Conservation (phyloP, 2,888 invertebrate species). For the Chaetoderma sp. region DNA sequence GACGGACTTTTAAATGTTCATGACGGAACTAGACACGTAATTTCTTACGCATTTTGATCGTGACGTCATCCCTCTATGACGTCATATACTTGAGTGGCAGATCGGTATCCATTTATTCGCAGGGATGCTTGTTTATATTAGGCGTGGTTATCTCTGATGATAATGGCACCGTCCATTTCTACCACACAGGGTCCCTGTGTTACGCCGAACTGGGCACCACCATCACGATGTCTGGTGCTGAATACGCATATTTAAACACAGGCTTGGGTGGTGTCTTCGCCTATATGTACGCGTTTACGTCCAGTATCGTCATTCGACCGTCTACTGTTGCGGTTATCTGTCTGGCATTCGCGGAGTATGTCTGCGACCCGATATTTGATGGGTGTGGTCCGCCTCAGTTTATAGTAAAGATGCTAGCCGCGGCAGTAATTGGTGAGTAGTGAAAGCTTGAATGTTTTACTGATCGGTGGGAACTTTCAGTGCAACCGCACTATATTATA, state of each 20-base stretch:
- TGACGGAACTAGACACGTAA: too few relatives aligned
- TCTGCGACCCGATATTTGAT: constrained; percentile 42
- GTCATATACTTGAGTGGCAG: too few relatives aligned
- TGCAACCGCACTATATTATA: too few relatives aligned
- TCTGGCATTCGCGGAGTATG: constrained; percentile 65
- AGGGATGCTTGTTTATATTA: too few relatives aligned
- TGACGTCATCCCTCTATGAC: too few relatives aligned
- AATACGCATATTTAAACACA: constrained; percentile 96
- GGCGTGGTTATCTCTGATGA: too few relatives aligned
- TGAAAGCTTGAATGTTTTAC: too few relatives aligned
- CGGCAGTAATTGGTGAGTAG: constrained; percentile 32
- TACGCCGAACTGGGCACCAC: constrained; percentile 95
- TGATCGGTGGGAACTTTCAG: too few relatives aligned
- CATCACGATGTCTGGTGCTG: constrained; percentile 94
- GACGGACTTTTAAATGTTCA: too few relatives aligned
- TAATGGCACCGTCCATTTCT: too few relatives aligned
- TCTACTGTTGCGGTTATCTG: constrained; percentile 64
- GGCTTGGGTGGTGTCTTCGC: constrained; percentile 86
- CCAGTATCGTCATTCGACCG: constrained; percentile 46
- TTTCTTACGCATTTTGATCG: too few relatives aligned
- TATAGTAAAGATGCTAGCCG: constrained; percentile 31
- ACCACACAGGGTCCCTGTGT: constrained; percentile 84
- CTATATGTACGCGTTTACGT: constrained; percentile 77
- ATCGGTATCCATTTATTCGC: too few relatives aligned
- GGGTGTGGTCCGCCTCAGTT: constrained; percentile 38